Evolutionary conservation across 2,113 vertebrate genomes (phyloP), one percentile per base, ranked within the genome.

Genomic region (Microcebus ravelobensis): DNA sequence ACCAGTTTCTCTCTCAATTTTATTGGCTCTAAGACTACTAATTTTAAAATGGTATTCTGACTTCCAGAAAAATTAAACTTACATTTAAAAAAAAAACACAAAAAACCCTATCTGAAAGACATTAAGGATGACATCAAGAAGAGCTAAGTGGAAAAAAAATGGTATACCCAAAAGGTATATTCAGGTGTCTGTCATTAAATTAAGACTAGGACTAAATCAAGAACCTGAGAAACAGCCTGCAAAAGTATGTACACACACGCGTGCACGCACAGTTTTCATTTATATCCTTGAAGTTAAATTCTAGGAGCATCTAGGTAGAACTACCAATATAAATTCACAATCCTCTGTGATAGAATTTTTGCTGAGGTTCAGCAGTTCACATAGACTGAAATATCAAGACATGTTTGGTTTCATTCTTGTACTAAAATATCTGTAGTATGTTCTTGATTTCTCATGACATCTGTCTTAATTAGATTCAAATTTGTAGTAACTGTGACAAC

Each of bases 21-120:
- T 80, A 79, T 93, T 77, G 59, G 23, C 45, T 65, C 17, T 85
- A 25, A 36, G 57, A 92, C 27, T 61, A 93, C 23, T 80, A 20
- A 63, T 82, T 91, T 93, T 71, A 71, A 93, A 92, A 91, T 88
- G 6, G 36, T 50, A 80, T 76, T 94, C 89, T 92, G 50, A 50
- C 50, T 85, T 55, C 18, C 21, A 57, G 55, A 77, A 96, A 71
- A 59, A 70, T 71, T 1, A 42, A 83, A 90, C 31, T 73, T 67
- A 36, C 9, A 65, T 42, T 67, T 39, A 23, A n/a, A 61, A 83
- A 61, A 25, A 61, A 61, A 61, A 59, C 11, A n/a, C 12, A 50
- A 50, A 50, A 81, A 82, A 68, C 29, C 10, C 23, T 84, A 48
- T 57, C 36, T 91, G 48, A 91, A 96, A 86, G 52, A 67, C 20